Evolutionary conservation across 2,888 invertebrate species (phyloP).

Genomic region (Trileptium ribeirensis): DNA sequence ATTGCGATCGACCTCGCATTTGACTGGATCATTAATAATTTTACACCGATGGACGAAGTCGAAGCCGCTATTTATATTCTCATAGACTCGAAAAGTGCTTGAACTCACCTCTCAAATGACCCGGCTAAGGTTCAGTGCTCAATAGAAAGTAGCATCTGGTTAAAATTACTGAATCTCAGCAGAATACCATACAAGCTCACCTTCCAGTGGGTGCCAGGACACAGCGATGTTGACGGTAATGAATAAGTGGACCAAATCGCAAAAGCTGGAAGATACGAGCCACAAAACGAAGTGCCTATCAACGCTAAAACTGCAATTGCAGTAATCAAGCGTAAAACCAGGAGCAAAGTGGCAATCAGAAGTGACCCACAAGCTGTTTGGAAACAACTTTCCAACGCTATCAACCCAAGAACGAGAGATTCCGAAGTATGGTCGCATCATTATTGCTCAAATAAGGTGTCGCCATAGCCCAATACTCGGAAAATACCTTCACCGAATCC

Average conservation of each 20-base stretch:
- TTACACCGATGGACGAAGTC: not conserved
- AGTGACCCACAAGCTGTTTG: not conserved
- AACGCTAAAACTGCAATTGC: too few species aligned
- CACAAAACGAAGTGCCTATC: too few species aligned
- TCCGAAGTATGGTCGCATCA: not conserved
- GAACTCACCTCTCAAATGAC: not conserved
- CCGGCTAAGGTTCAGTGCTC: not conserved
- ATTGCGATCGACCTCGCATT: not conserved
- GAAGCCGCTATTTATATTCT: not conserved
- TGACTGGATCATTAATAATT: too few species aligned
- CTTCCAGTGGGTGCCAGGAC: conserved; percentile 5
- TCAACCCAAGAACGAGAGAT: not conserved
- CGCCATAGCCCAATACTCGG: not conserved
- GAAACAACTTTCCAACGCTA: not conserved
- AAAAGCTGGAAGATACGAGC: not conserved
- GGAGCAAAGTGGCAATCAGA: not conserved
- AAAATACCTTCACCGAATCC: not conserved
- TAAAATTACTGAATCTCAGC: not conserved
- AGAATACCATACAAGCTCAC: not conserved
- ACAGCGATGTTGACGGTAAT: not conserved
- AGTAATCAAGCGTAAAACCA: conserved; percentile 4
- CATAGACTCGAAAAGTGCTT: not conserved
- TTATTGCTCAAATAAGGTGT: not conserved
- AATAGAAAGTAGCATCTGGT: not conserved
- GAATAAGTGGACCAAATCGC: not conserved